phyloP scores from a whole-genome alignment of 2,797 vertebrate species.

The Gallinago stenura region DNA sequence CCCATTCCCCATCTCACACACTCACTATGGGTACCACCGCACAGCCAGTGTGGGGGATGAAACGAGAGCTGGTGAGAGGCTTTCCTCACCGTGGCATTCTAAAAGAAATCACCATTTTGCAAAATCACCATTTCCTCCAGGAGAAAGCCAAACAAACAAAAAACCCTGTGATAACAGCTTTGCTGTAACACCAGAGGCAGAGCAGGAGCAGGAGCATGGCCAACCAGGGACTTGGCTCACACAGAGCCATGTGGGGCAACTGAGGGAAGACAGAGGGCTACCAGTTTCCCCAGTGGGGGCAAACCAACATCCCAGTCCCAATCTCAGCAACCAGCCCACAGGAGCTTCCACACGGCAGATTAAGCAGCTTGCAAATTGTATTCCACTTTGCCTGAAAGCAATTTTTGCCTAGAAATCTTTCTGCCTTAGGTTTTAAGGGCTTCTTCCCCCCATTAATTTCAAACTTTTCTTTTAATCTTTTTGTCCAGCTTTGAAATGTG shows the following conservation, averaged over 20 bases:
- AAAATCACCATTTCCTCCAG: not conserved
- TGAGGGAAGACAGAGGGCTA: not conserved
- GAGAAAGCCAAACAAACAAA: not conserved
- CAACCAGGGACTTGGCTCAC: accelerated
- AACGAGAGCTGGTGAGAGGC: not conserved
- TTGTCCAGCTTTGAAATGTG: not conserved
- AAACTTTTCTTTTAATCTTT: not conserved
- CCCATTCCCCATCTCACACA: not conserved
- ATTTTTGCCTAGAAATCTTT: not conserved
- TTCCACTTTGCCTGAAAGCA: not conserved
- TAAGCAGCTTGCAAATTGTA: not conserved
- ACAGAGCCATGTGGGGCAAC: accelerated
- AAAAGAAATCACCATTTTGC: not conserved
- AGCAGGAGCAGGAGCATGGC: not conserved
- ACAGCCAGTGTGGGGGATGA: not conserved
- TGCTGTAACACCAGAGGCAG: not conserved
- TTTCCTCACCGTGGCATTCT: not conserved
- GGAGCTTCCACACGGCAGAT: not conserved
- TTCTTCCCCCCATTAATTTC: not conserved
- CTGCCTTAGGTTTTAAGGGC: not conserved
- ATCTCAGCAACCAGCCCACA: not conserved
- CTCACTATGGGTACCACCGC: not conserved
- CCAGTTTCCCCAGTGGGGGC: accelerated
- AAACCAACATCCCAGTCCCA: not conserved
- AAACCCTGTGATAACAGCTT: not conserved